Conservation (phyloP, 30 jellyfish, hydroid and myxozoan species). For the Aurelia sp. region DNA sequence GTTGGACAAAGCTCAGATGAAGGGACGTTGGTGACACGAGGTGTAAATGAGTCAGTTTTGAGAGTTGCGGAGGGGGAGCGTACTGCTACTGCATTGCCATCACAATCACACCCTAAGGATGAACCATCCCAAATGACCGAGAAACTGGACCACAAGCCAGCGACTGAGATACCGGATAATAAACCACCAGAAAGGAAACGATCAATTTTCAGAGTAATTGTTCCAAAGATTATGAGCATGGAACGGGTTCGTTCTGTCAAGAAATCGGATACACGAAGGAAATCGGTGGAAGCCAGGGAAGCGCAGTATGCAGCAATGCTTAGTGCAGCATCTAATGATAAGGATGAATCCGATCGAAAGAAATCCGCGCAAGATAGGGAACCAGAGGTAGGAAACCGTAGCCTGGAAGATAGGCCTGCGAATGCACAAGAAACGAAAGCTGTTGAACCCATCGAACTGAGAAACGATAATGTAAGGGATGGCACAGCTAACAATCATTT, state of each 20-base stretch:
- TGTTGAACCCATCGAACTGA: neutral
- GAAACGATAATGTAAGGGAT: neutral
- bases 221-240: conserved; percentile 29
- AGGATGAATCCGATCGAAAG: neutral
- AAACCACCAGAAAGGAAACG: neutral
- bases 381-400: neutral
- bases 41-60: too few relatives aligned
- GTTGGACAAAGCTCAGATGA: too few relatives aligned
- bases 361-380: neutral
- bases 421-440: neutral
- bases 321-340: neutral
- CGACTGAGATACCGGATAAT: too few relatives aligned
- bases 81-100: too few relatives aligned
- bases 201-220: conserved; percentile 20
- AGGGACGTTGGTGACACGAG: too few relatives aligned
- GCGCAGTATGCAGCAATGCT: conserved; percentile 36
- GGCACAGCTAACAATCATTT: too few relatives aligned
- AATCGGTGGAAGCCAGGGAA: conserved; percentile 28
- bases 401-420: neutral
- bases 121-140: too few relatives aligned
- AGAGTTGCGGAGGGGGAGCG: too few relatives aligned
- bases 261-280: conserved; percentile 3
- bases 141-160: too few relatives aligned
- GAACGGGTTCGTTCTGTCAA: conserved; percentile 6
- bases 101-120: too few relatives aligned